These are phyloP conservation scores for Eupithecia subfuscata DNA, from an alignment of 2,888 invertebrate species.

Conservation along the genomic window DNA sequence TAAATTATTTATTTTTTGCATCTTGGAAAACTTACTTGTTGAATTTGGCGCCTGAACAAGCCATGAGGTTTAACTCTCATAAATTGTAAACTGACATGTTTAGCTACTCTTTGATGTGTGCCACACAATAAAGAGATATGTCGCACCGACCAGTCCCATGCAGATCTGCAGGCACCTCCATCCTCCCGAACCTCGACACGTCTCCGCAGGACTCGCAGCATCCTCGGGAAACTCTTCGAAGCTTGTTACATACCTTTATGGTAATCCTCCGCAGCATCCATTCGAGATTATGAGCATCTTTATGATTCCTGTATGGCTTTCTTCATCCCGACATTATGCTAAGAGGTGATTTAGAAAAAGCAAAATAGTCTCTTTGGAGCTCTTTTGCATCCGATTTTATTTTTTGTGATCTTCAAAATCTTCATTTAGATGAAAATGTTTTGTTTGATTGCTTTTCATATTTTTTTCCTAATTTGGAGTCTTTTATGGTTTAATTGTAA, in stretches of 20 bases:
- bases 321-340: constrained; percentile 29
- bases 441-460: neutral
- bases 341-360: constrained; percentile 22
- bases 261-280: constrained; percentile 3
- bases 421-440: neutral
- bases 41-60: no score
- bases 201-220: no score
- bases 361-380: constrained; percentile 14
- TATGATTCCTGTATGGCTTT: constrained; percentile 19
- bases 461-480: neutral
- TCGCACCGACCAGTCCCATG: no score
- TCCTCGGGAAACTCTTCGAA: neutral
- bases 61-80: no score
- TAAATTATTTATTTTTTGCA: no score
- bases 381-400: constrained; percentile 9
- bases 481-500: neutral
- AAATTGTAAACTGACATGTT: no score
- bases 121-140: no score
- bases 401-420: neutral
- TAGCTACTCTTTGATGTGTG: no score
- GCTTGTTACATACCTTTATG: neutral
- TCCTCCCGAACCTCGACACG: no score
- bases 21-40: no score
- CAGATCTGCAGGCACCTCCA: no score
- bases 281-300: constrained; percentile 20